Evolutionary conservation across 2,888 invertebrate genomes (phyloP), one percentile per base, ranked within the genome.

Genomic region (Metacarcinus magister): DNA sequence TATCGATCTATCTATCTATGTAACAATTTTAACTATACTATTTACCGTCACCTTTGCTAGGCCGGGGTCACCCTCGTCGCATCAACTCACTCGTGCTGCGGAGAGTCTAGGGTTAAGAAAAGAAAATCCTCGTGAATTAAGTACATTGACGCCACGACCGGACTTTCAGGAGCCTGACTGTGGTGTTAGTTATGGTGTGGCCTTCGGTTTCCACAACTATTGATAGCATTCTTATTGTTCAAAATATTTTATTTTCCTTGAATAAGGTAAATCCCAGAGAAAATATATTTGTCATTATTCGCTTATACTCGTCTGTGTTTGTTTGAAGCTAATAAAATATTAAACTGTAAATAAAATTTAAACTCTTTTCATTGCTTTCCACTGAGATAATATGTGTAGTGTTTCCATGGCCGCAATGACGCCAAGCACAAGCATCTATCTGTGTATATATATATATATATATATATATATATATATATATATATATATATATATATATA

Each of bases 31-130:
- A 46, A 8, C 10, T 75, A 54, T n/a, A 46, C 46, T 75, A 93
- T 67, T 93, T 75, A 46, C 93, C 82, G 93, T 93, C 75, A 93
- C 93, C 82, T 93, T 93, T 39, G 93, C 93, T 93, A 75, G 43
- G 75, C 75, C 75, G 44, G 93, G 44, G 75, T 93, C 93, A 16
- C 67, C 43, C 93, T 39, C 32, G 46, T 92, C 54, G 92, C 32
- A 8, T 4, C 39, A 28, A 2, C 32, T 28, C 28, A 60, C 48
- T 54, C 60, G 32, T 92, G 39, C 39, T 39, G 39, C 23, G 32
- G 39, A 87, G 32, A 39, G 2, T 32, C 16, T 2, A 39, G 8
- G 87, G 32, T 13, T 60, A 67, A 67, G 0, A n/a, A n/a, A 75
- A 75, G 28, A 8, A 23, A 32, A 39, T 87, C 39, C 32, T 16